These are phyloP conservation scores for Thera britannica DNA, from an alignment of 2,888 invertebrate species.

Conservation along the genomic window DNA sequence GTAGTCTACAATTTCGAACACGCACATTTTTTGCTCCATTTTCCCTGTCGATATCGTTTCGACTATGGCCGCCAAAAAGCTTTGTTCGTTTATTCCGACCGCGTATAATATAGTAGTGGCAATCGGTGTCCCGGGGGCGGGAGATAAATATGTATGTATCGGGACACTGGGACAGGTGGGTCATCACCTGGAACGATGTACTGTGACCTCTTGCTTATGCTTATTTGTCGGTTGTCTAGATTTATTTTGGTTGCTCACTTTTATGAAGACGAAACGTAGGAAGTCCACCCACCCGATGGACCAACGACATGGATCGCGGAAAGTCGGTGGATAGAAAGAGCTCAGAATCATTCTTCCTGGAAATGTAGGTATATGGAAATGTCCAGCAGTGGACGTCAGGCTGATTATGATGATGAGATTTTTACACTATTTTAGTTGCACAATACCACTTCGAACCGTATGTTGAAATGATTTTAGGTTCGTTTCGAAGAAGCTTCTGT, in stretches of 20 bases:
- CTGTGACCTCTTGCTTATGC: constrained; percentile 61
- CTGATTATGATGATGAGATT: too few relatives aligned
- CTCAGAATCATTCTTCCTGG: too few relatives aligned
- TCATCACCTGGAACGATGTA: constrained; percentile 64
- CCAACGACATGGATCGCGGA: too few relatives aligned
- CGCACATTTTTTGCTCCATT: constrained; percentile 35
- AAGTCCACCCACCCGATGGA: too few relatives aligned
- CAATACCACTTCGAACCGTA: too few relatives aligned
- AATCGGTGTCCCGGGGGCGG: constrained; percentile 46
- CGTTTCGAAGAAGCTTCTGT: too few relatives aligned
- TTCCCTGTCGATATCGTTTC: constrained; percentile 48
- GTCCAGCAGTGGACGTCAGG: too few relatives aligned
- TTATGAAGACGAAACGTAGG: too few relatives aligned
- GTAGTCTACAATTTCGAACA: constrained; percentile 23
- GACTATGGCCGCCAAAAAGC: constrained; percentile 46
- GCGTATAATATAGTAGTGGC: constrained; percentile 52
- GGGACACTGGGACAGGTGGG: constrained; percentile 47
- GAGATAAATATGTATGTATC: constrained; percentile 71
- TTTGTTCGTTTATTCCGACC: constrained; percentile 53
- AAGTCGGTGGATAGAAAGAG: too few relatives aligned
- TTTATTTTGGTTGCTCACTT: background rate
- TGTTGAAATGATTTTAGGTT: too few relatives aligned
- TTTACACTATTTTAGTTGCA: too few relatives aligned
- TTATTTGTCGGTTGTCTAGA: background rate
- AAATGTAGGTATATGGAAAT: too few relatives aligned